phyloP scores from a whole-genome alignment of 2,888 invertebrate species.

The Pterostichus madidus region DNA sequence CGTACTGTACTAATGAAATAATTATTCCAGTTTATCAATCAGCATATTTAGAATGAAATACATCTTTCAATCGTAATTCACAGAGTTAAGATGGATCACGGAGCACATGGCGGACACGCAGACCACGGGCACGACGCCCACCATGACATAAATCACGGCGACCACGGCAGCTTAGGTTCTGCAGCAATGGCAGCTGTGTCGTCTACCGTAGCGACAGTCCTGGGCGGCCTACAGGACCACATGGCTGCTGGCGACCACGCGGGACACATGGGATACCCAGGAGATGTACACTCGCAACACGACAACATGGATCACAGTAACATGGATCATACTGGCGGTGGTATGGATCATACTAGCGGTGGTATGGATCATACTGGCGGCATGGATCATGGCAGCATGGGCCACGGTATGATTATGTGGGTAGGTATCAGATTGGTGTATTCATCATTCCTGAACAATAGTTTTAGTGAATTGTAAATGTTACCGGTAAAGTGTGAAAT shows the following conservation, averaged over 20 bases:
- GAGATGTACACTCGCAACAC: slow-evolving; percentile 15
- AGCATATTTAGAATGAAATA: too few species aligned
- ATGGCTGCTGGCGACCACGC: slow-evolving; percentile 54
- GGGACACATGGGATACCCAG: not conserved
- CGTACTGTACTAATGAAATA: too few species aligned
- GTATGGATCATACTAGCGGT: slow-evolving; percentile 69
- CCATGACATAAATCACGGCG: slow-evolving; percentile 16
- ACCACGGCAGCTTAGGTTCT: not conserved
- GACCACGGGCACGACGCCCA: slow-evolving; percentile 8
- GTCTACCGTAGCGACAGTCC: slow-evolving; percentile 34
- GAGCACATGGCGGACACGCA: slow-evolving; percentile 54
- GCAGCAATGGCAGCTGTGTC: slow-evolving; percentile 41
- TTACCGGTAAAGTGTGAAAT: slow-evolving; percentile 6
- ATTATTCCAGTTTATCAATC: too few species aligned
- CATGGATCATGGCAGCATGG: slow-evolving; percentile 65
- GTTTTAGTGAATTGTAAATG: not conserved
- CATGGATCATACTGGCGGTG: slow-evolving; percentile 68
- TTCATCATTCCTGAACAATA: not conserved
- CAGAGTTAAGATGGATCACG: slow-evolving; percentile 65
- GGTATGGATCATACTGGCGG: slow-evolving; percentile 68
- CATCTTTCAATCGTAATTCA: too few species aligned
- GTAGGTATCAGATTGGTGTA: slow-evolving; percentile 70
- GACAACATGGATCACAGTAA: not conserved
- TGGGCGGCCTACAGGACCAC: slow-evolving; percentile 63
- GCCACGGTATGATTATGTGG: slow-evolving; percentile 73